Evolutionary conservation across 2,113 vertebrate species (phyloP).

Genomic region (Lepus timidus): DNA sequence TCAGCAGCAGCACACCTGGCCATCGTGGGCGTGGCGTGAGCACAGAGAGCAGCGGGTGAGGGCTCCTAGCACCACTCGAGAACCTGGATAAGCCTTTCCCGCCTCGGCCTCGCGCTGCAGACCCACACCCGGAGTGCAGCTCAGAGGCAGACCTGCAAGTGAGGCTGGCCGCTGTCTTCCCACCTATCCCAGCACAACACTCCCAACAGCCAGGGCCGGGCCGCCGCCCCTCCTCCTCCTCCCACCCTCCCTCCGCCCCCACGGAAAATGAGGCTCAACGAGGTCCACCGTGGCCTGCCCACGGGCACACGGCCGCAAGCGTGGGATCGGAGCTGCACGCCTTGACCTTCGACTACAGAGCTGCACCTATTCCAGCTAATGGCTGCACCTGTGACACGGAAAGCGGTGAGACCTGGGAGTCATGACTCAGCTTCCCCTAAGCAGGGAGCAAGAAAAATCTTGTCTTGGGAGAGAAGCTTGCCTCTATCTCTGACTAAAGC

Average conservation of each 20-base stretch:
- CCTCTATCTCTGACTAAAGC: not conserved
- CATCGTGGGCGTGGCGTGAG: not conserved
- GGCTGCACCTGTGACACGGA: not conserved
- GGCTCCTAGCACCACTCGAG: not conserved
- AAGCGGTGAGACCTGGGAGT: not conserved
- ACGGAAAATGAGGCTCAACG: slow-evolving; percentile 33
- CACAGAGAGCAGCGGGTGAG: not conserved
- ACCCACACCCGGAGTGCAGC: not conserved
- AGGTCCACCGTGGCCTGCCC: not conserved
- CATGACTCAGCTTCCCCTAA: slow-evolving; percentile 51
- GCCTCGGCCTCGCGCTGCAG: not conserved
- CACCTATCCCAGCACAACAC: not conserved
- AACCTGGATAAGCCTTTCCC: not conserved
- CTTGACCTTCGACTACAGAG: not conserved
- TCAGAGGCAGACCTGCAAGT: slow-evolving; percentile 12
- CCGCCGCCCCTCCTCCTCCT: not conserved
- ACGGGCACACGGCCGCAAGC: not conserved
- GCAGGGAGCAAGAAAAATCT: not conserved
- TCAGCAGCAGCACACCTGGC: not conserved
- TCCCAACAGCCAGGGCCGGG: not conserved
- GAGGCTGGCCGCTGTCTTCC: not conserved
- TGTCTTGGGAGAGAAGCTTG: not conserved
- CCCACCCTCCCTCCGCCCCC: not conserved
- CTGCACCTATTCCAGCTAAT: not conserved
- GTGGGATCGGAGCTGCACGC: not conserved